These are phyloP conservation scores for Xestoiulus laeticollis DNA, from an alignment of 2,888 invertebrate genomes.

Conservation along the genomic window DNA sequence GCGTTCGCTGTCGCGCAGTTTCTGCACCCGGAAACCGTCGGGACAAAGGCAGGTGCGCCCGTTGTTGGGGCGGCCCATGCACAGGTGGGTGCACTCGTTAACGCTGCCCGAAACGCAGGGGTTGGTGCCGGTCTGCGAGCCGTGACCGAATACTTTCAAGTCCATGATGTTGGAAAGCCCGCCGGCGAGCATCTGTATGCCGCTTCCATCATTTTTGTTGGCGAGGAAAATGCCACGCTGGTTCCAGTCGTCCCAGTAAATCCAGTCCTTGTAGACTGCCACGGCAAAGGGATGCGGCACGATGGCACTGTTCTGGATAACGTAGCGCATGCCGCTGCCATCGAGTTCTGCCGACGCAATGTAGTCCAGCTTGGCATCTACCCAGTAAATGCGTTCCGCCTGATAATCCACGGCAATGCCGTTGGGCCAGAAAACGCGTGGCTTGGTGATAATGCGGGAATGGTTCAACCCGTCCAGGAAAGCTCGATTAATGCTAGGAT, in stretches of 20 bases:
- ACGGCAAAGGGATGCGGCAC: slow-evolving; percentile 83
- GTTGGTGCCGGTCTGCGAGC: slow-evolving; percentile 78
- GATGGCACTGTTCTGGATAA: slow-evolving; percentile 70
- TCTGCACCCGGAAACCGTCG: slow-evolving; percentile 68
- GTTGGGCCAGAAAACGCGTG: slow-evolving; percentile 83
- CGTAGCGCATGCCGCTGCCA: slow-evolving; percentile 74
- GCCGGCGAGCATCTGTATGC: slow-evolving; percentile 71
- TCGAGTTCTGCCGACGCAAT: slow-evolving; percentile 80
- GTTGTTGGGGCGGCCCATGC: slow-evolving; percentile 77
- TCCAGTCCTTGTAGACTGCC: slow-evolving; percentile 81
- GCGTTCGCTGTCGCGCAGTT: slow-evolving; percentile 64
- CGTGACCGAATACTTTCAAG: slow-evolving; percentile 78
- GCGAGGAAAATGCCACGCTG: slow-evolving; percentile 77
- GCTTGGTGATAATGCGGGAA: slow-evolving; percentile 64
- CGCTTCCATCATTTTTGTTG: slow-evolving; percentile 78
- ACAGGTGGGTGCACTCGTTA: slow-evolving; percentile 76
- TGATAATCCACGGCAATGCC: slow-evolving; percentile 86
- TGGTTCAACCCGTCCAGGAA: slow-evolving; percentile 77
- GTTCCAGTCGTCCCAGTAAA: slow-evolving; percentile 93
- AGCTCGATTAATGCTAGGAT: slow-evolving; percentile 80
- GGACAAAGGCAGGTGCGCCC: slow-evolving; percentile 80
- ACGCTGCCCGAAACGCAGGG: slow-evolving; percentile 67
- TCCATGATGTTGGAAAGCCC: slow-evolving; percentile 81
- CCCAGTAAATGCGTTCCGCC: slow-evolving; percentile 85
- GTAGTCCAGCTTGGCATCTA: slow-evolving; percentile 83